Evolutionary conservation across 2,888 invertebrate species (phyloP).

Genomic region (Drosophila flavopinicola): DNA sequence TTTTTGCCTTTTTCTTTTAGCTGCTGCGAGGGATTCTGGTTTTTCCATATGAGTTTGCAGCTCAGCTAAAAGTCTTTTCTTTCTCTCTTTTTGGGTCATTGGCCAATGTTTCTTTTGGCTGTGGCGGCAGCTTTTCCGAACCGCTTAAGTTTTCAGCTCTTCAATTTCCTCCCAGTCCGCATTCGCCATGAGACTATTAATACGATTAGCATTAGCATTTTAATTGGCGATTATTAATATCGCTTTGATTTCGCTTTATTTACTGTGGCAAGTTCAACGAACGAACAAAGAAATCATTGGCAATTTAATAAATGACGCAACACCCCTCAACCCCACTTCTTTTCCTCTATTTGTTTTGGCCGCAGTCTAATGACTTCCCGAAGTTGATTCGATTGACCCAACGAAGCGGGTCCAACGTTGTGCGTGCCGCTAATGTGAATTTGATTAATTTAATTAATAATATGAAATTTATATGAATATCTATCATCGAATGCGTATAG

Average conservation of each 20-base stretch:
- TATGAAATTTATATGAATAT: slow-evolving; percentile 47
- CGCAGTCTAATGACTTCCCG: slow-evolving; percentile 40
- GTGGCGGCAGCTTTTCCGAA: slow-evolving; percentile 6
- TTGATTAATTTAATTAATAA: slow-evolving; percentile 79
- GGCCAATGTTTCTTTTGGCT: slow-evolving; percentile 45
- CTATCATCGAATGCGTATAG: slow-evolving; percentile 15
- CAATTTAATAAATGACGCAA: slow-evolving; percentile 20
- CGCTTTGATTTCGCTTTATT: slow-evolving; percentile 32
- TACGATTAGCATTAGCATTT: slow-evolving; percentile 55
- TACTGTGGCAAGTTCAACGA: slow-evolving; percentile 64
- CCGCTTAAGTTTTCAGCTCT: neutral
- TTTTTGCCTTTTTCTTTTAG: slow-evolving; percentile 21
- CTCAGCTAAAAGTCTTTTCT: neutral
- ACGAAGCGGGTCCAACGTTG: slow-evolving; percentile 6
- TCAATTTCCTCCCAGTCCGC: neutral
- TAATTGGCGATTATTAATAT: slow-evolving; percentile 60
- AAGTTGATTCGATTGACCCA: slow-evolving; percentile 40
- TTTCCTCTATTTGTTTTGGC: slow-evolving; percentile 24
- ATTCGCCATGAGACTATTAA: slow-evolving; percentile 29
- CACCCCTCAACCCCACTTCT: neutral
- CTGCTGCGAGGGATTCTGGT: slow-evolving; percentile 45
- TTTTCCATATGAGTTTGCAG: slow-evolving; percentile 46
- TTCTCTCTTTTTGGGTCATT: slow-evolving; percentile 56
- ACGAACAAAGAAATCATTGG: slow-evolving; percentile 44
- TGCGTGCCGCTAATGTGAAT: slow-evolving; percentile 69